Evolutionary conservation across 2,113 vertebrate species (phyloP).

Genomic region (Platysternon megacephalum): DNA sequence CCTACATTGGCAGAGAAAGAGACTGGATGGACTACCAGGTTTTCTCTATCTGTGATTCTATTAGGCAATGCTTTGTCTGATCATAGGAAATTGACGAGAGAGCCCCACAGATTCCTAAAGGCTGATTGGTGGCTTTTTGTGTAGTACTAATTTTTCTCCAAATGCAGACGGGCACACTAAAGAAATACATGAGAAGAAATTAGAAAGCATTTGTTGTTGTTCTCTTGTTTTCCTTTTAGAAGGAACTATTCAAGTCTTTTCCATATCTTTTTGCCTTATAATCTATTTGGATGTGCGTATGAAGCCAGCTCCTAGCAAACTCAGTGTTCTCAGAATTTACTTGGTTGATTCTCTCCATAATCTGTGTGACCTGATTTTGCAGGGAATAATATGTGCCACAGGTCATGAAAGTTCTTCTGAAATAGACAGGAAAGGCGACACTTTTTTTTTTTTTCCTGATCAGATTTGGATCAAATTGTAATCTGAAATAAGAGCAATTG

Average conservation of each 20-base stretch:
- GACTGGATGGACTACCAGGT: neutral
- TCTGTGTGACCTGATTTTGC: neutral
- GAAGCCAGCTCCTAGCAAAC: neutral
- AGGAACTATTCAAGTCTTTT: neutral
- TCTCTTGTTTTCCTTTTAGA: neutral
- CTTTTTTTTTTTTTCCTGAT: rapidly evolving
- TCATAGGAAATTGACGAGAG: too few relatives aligned
- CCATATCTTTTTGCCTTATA: neutral
- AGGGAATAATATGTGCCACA: neutral
- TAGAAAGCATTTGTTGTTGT: too few relatives aligned
- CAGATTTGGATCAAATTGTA: neutral
- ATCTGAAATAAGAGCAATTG: neutral
- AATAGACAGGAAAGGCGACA: neutral
- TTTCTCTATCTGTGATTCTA: neutral
- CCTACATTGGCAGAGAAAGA: neutral
- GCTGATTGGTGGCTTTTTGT: neutral
- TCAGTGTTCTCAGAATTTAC: neutral
- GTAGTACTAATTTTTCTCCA: neutral
- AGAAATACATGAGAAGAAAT: neutral
- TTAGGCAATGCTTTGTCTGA: neutral
- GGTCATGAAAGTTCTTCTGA: neutral
- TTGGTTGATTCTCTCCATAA: neutral
- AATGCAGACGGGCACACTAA: neutral
- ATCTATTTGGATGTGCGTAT: neutral
- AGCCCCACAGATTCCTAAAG: neutral